Conservation (phyloP, 2,113 vertebrate species). For the Lophochroa leadbeateri region DNA sequence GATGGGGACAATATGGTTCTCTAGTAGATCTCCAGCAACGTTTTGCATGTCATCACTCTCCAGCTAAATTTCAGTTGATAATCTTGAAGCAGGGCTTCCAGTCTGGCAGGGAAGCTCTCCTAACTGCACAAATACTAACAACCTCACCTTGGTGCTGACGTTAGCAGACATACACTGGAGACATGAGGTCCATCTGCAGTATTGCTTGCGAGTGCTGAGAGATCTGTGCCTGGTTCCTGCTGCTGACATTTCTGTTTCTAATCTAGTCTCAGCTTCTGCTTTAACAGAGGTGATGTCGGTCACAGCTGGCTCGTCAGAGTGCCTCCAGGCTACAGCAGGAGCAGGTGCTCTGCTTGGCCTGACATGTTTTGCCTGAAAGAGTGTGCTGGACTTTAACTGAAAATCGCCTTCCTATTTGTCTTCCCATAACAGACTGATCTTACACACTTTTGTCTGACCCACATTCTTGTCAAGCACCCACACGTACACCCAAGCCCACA, state of each 20-base stretch:
- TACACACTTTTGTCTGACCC: background rate
- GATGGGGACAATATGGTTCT: background rate
- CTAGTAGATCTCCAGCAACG: background rate
- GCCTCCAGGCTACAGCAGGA: background rate
- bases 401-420: background rate
- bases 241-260: background rate
- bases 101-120: background rate
- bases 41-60: background rate
- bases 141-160: background rate
- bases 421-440: background rate
- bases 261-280: background rate
- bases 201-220: background rate
- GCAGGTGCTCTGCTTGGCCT: background rate
- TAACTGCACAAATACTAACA: no score
- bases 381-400: background rate
- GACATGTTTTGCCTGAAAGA: background rate
- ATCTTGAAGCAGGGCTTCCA: background rate
- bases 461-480: background rate
- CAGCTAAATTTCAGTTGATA: background rate
- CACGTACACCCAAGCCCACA: background rate
- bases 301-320: background rate
- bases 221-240: background rate
- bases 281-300: background rate
- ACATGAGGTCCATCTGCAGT: fast-evolving
- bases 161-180: fast-evolving